Conservation (phyloP, 2,888 invertebrate species). For the Cynaeus angustus region DNA sequence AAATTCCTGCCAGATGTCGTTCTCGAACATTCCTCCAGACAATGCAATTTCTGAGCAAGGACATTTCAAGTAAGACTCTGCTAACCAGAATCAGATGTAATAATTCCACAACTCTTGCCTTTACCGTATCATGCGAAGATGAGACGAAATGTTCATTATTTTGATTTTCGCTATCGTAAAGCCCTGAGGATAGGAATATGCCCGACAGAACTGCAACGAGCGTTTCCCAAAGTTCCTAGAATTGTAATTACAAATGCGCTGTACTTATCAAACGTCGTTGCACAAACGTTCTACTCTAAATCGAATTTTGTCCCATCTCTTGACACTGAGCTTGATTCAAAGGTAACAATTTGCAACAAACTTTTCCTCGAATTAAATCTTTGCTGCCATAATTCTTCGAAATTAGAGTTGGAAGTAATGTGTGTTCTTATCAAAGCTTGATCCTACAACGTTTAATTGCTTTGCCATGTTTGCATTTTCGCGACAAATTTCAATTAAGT, state of each 20-base stretch:
- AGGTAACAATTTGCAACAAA: conserved; percentile 37
- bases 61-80: conserved; percentile 36
- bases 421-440: conserved; percentile 34
- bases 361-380: conserved; percentile 24
- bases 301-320: conserved; percentile 38
- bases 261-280: conserved; percentile 44
- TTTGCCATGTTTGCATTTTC: conserved; percentile 22
- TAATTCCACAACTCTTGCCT: conserved; percentile 46
- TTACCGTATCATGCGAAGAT: conserved; percentile 36
- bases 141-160: conserved; percentile 51
- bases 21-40: conserved; percentile 17
- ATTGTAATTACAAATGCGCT: conserved; percentile 49
- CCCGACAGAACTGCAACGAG: conserved; percentile 30
- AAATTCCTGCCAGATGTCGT: conserved; percentile 22
- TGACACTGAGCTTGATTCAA: conserved; percentile 23
- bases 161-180: conserved; percentile 49
- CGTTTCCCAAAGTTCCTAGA: conserved; percentile 36
- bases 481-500: conserved; percentile 28
- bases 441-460: conserved; percentile 28
- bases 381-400: conserved; percentile 24
- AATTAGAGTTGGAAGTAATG: conserved; percentile 35
- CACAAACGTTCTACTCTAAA: conserved; percentile 37
- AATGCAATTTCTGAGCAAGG: conserved; percentile 34
- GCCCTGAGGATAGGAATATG: conserved; percentile 30
- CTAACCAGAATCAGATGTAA: conserved; percentile 49